phyloP scores from a whole-genome alignment of 1,140 invertebrate species.

The Drosophila nebulosa region DNA sequence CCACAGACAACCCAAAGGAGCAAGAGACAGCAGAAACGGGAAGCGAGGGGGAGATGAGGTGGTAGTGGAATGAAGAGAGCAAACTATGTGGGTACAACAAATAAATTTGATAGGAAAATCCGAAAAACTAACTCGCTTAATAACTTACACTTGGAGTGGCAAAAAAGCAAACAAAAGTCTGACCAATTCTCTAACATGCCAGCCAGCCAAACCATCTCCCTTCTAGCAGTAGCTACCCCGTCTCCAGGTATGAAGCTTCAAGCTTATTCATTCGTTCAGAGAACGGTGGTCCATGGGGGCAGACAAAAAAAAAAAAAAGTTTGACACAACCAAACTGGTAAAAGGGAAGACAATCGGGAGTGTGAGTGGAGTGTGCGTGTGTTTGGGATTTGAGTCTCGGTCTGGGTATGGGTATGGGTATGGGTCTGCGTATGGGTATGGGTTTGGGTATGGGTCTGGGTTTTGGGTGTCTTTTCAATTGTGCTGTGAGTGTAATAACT shows the following conservation, averaged over 20 bases:
- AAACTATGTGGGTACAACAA: slow-evolving; percentile 32
- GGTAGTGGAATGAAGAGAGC: background rate
- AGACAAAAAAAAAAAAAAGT: background rate
- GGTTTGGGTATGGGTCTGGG: background rate
- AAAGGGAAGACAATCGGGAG: no score
- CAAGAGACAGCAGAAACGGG: background rate
- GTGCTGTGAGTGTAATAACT: slow-evolving; percentile 8
- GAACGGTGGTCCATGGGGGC: no score
- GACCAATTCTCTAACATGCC: background rate
- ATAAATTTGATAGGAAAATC: slow-evolving; percentile 60
- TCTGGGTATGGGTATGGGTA: background rate
- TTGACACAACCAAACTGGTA: background rate
- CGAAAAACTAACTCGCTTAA: slow-evolving; percentile 58
- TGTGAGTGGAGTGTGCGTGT: background rate
- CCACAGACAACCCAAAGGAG: background rate
- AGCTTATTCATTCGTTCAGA: background rate
- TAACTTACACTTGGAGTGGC: slow-evolving; percentile 53
- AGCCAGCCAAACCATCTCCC: background rate
- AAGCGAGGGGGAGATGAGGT: background rate
- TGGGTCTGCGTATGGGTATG: background rate
- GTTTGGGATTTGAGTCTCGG: background rate
- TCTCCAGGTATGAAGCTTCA: background rate
- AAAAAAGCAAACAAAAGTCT: slow-evolving; percentile 41
- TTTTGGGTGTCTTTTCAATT: background rate
- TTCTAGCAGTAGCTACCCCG: background rate